These are phyloP conservation scores for Biston stratarius DNA, from an alignment of 2,888 invertebrate species.

Conservation along the genomic window DNA sequence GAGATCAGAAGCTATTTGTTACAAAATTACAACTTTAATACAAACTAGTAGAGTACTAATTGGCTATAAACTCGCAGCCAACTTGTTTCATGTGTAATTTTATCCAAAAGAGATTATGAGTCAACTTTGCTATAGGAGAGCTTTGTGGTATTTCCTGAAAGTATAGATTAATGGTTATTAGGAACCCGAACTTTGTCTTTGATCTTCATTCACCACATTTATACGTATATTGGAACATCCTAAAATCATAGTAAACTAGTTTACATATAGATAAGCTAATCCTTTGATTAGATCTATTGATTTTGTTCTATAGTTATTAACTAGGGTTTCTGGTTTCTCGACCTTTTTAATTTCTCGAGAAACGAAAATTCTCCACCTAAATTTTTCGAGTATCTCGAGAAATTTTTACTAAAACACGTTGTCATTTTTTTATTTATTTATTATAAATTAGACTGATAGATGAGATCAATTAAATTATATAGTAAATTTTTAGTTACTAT, in stretches of 20 bases:
- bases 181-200: constrained; percentile 1
- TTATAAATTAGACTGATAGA: too few species aligned
- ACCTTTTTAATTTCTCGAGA: too few species aligned
- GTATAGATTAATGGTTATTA: constrained; percentile 5
- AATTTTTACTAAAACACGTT: too few species aligned
- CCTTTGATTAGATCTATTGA: too few species aligned
- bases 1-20: constrained; percentile 3
- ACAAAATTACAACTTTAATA: background rate
- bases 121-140: constrained; percentile 9
- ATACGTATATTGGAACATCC: background rate
- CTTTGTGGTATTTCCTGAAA: constrained; percentile 11
- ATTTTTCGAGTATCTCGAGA: too few species aligned
- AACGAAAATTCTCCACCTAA: too few species aligned
- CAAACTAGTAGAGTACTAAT: background rate
- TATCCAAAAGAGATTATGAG: constrained; percentile 27
- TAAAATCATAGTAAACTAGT: background rate
- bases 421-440: too few species aligned
- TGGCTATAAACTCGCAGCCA: constrained; percentile 1
- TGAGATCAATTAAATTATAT: too few species aligned
- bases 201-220: constrained; percentile 3
- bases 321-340: too few species aligned
- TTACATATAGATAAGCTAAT: too few species aligned
- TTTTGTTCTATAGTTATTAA: too few species aligned
- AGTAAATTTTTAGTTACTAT: too few species aligned
- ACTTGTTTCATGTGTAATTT: constrained; percentile 9